Evolutionary conservation across 2,113 vertebrate species (phyloP), one percentile per base, ranked within the genome.

Genomic region (Euleptes europaea): DNA sequence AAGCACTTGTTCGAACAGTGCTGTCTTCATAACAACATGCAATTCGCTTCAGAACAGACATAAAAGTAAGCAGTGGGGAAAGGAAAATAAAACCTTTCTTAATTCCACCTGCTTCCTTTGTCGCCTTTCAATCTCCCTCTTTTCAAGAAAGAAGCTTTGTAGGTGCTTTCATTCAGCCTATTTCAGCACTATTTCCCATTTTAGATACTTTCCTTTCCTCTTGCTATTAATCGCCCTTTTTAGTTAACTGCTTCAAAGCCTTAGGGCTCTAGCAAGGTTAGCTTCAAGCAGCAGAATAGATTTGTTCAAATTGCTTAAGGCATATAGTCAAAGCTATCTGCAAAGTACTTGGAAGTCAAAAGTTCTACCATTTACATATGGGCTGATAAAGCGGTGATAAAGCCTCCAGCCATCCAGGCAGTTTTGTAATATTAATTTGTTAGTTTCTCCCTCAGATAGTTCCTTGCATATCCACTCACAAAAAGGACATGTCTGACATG

Each of bases 271-370:
- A 40, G 82, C 72, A 77, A 73, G 23, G 31, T 82, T 0, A 0
- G 84, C 84, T 71, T 47, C 75, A 86, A 89, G 38, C 12, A 85
- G 79, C 21, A 88, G 78, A 42, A 86, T 80, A 63, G 82, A 88
- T 88, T 84, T 86, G 76, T 35, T 83, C 79, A 89, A 82, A 81
- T 57, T 49, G 85, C 54, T 38, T 23, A 83, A 84, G 82, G 42
- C 57, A n/a, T 9, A 47, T n/a, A 47, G 47, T 17, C 88, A 2
- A 65, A 86, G 44, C n/a, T 83, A 63, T 66, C 78, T 81, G 3
- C 67, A 57, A 88, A 26, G 42, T 42, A n/a, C n/a, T n/a, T n/a
- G n/a, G n/a, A n/a, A n/a, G n/a, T n/a, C n/a, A n/a, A n/a, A n/a
- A n/a, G n/a, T n/a, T n/a, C n/a, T n/a, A n/a, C n/a, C n/a, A n/a